Conservation (phyloP, 2,113 vertebrate species). For the Tetraodon nigroviridis region DNA sequence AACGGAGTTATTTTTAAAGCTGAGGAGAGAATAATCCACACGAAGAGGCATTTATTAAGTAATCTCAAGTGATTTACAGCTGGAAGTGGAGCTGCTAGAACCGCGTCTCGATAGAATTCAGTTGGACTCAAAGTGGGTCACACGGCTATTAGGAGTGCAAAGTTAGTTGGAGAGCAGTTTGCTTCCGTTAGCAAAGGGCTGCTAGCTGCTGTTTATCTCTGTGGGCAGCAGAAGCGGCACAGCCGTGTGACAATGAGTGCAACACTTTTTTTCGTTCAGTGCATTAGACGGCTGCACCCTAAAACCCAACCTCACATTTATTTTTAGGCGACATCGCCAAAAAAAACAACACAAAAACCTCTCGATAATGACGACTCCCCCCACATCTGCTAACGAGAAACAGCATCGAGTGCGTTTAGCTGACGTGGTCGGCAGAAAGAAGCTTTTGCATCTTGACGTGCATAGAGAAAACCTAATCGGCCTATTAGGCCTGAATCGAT, state of each 20-base stretch:
- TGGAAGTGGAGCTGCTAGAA: constrained; percentile 53
- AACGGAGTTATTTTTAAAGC: constrained; percentile 35
- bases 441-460: background rate
- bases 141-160: constrained; percentile 58
- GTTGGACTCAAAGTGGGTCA: constrained; percentile 65
- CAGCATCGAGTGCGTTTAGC: constrained; percentile 5
- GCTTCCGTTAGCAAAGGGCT: constrained; percentile 7
- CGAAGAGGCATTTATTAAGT: constrained; percentile 37
- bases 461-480: background rate
- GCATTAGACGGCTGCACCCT: constrained; percentile 13
- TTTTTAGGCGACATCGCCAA: constrained; percentile 12
- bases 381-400: background rate
- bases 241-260: constrained; percentile 1
- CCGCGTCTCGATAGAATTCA: constrained; percentile 56
- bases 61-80: constrained; percentile 53
- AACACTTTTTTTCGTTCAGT: constrained; percentile 36
- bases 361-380: constrained; percentile 16
- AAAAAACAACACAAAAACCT: background rate
- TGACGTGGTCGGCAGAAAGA: background rate
- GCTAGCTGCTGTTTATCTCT: constrained; percentile 22
- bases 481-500: background rate
- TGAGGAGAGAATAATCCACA: constrained; percentile 38
- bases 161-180: constrained; percentile 45
- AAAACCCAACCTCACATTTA: constrained; percentile 18
- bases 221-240: constrained; percentile 30